phyloP scores from a whole-genome alignment of 2,113 vertebrate species.

The Colinus virginianus region DNA sequence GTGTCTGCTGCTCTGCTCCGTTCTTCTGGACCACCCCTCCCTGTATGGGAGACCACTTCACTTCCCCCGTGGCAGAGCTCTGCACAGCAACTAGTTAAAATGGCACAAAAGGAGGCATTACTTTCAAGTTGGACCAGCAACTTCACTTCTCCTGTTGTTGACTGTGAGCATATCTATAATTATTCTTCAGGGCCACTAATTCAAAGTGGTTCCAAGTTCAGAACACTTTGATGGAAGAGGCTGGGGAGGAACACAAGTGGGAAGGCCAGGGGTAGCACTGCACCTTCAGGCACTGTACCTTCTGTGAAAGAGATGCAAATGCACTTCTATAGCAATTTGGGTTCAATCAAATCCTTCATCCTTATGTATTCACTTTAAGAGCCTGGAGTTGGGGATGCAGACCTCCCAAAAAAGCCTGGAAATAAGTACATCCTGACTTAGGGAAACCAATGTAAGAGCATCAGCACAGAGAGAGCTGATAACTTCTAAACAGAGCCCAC shows the following conservation, averaged over 20 bases:
- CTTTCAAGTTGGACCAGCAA: not conserved
- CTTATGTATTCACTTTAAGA: not conserved
- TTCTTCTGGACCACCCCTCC: not conserved
- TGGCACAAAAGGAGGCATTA: not conserved
- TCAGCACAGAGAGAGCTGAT: not conserved
- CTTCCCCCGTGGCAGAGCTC: not conserved
- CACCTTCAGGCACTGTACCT: not conserved
- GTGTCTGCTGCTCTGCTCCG: not conserved
- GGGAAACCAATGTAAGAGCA: not conserved
- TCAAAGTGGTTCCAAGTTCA: not conserved
- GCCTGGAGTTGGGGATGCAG: not conserved
- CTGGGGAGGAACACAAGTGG: not conserved
- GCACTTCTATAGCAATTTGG: not conserved
- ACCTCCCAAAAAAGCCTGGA: not conserved
- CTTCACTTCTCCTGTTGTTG: not conserved
- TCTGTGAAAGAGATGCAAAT: not conserved
- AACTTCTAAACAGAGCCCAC: not conserved
- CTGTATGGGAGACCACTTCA: not conserved
- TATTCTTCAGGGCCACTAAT: not conserved
- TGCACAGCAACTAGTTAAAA: not conserved
- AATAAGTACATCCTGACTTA: not conserved
- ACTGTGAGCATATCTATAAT: not conserved
- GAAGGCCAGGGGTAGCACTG: not conserved
- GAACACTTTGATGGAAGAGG: not conserved
- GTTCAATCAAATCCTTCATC: not conserved